Conservation (phyloP, 1,140 invertebrate genomes). For the Wiebesia pumilae region DNA sequence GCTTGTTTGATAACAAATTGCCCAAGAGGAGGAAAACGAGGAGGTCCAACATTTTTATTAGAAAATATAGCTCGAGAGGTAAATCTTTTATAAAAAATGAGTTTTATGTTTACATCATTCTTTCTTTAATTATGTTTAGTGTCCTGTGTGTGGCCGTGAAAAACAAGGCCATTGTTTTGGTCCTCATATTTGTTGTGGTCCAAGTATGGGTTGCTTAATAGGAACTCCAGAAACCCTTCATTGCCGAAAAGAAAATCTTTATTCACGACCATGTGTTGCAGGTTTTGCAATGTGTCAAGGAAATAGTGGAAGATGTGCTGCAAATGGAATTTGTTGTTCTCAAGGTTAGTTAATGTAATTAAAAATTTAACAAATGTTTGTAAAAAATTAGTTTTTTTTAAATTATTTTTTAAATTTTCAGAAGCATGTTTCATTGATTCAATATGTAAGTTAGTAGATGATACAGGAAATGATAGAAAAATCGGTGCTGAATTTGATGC, state of each 20-base stretch:
- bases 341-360: constrained; percentile 69
- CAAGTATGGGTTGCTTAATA: constrained; percentile 74
- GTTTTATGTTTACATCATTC: constrained; percentile 11
- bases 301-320: constrained; percentile 75
- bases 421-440: constrained; percentile 71
- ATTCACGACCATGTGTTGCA: constrained; percentile 72
- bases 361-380: constrained; percentile 11
- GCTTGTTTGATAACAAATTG: constrained; percentile 77
- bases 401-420: constrained; percentile 55
- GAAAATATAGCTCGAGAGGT: constrained; percentile 66
- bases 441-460: constrained; percentile 64
- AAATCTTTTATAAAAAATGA: constrained; percentile 46
- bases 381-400: constrained; percentile 7
- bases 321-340: constrained; percentile 75
- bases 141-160: constrained; percentile 73
- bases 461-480: constrained; percentile 59
- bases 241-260: constrained; percentile 72
- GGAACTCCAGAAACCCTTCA: constrained; percentile 73
- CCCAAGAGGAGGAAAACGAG: constrained; percentile 75
- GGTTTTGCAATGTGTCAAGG: constrained; percentile 74
- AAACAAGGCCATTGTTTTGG: constrained; percentile 75
- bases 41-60: constrained; percentile 63
- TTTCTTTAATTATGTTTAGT: constrained; percentile 63
- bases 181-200: constrained; percentile 75
- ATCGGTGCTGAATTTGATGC: constrained; percentile 59